These are phyloP conservation scores for Cryptophagus acutangulus DNA, from an alignment of 2,888 invertebrate species.

Conservation along the genomic window DNA sequence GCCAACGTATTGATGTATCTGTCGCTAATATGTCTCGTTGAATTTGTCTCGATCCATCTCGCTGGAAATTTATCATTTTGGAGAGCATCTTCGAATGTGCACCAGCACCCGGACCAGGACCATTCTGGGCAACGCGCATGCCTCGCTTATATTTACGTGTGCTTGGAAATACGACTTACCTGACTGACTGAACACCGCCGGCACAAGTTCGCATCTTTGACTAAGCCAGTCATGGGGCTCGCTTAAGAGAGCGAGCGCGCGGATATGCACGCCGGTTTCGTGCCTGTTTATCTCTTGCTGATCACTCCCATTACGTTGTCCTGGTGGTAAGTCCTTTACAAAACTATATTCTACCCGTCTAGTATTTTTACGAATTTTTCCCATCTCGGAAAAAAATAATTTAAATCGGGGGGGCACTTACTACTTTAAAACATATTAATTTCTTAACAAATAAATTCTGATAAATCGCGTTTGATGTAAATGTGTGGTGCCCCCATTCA, in stretches of 20 bases:
- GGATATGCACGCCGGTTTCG: conserved; percentile 59
- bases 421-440: too few species aligned
- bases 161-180: conserved; percentile 23
- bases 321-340: conserved; percentile 87
- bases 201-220: conserved; percentile 24
- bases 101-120: conserved; percentile 7
- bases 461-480: too few species aligned
- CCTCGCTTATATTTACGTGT: too few species aligned
- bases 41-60: neutral
- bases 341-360: too few species aligned
- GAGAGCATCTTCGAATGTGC: too few species aligned
- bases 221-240: conserved; percentile 45
- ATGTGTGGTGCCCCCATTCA: too few species aligned
- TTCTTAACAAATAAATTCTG: too few species aligned
- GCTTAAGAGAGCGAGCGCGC: conserved; percentile 45
- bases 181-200: conserved; percentile 17
- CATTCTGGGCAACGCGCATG: conserved; percentile 19
- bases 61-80: conserved; percentile 6
- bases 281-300: conserved; percentile 78
- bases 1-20: conserved; percentile 39
- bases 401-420: too few species aligned
- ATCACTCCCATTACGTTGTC: conserved; percentile 84
- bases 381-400: too few species aligned
- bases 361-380: too few species aligned
- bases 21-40: conserved; percentile 28